These are phyloP conservation scores for Lota lota DNA, from an alignment of 2,113 vertebrate genomes.

Conservation along the genomic window DNA sequence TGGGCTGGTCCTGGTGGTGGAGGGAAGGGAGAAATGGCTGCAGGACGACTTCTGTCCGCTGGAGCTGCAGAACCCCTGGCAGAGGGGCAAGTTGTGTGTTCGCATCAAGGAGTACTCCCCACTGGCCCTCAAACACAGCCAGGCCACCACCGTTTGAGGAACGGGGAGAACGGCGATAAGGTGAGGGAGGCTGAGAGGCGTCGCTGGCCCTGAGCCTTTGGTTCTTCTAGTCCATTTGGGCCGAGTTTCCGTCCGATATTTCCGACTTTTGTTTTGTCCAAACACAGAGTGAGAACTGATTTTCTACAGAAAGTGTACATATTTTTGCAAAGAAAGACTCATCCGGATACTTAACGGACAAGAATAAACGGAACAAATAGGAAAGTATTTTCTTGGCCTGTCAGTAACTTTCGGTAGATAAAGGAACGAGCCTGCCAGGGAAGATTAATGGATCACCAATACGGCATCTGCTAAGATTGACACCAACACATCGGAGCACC, in stretches of 20 bases:
- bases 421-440: slow-evolving; percentile 27
- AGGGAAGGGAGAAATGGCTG: slow-evolving; percentile 81
- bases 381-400: slow-evolving; percentile 22
- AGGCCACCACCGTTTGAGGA: slow-evolving; percentile 83
- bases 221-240: slow-evolving; percentile 24
- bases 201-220: background rate
- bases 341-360: slow-evolving; percentile 60
- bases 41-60: slow-evolving; percentile 82
- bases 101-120: slow-evolving; percentile 86
- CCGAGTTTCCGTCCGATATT: slow-evolving; percentile 27
- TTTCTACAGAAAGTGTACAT: background rate
- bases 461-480: slow-evolving; percentile 38
- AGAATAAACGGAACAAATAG: slow-evolving; percentile 45
- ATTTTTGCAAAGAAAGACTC: slow-evolving; percentile 23
- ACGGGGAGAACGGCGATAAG: slow-evolving; percentile 7
- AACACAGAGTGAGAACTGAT: background rate
- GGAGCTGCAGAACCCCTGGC: slow-evolving; percentile 79
- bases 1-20: slow-evolving; percentile 77
- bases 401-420: slow-evolving; percentile 30
- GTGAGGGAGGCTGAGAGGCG: background rate
- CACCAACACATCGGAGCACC: slow-evolving; percentile 12
- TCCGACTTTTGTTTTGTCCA: slow-evolving; percentile 20
- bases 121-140: slow-evolving; percentile 77
- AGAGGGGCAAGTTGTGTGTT: slow-evolving; percentile 79
- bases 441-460: slow-evolving; percentile 35